Conservation (phyloP, 2,797 vertebrate species). For the Lophotriccus pileatus region DNA sequence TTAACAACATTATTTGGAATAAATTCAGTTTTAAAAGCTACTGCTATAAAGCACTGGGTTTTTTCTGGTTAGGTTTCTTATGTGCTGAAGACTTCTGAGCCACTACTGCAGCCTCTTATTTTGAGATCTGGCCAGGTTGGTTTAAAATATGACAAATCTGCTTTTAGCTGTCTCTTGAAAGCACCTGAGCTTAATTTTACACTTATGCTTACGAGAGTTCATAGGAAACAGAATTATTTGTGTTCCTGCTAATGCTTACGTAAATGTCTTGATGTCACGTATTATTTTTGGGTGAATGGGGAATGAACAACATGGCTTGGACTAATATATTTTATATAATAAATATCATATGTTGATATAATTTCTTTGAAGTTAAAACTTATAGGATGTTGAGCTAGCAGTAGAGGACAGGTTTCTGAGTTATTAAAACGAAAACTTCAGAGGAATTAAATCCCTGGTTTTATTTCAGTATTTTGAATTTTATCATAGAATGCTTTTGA, state of each 20-base stretch:
- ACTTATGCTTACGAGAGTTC: background rate
- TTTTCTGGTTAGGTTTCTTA: background rate
- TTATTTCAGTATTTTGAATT: background rate
- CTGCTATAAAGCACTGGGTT: accelerated
- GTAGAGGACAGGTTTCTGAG: background rate
- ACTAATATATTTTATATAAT: background rate
- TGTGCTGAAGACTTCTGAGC: background rate
- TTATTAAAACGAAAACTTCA: background rate
- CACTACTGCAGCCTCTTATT: background rate
- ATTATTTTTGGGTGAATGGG: background rate
- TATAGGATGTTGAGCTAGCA: background rate
- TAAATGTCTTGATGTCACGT: background rate
- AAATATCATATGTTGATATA: background rate
- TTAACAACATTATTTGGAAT: background rate
- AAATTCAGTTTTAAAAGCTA: background rate
- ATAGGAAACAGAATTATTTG: background rate
- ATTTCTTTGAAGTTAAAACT: background rate
- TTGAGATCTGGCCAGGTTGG: background rate
- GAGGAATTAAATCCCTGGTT: background rate
- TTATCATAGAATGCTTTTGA: background rate
- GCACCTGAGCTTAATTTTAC: background rate
- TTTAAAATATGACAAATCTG: background rate
- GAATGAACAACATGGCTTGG: background rate
- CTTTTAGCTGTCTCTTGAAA: background rate
- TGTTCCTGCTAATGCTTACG: background rate